Evolutionary conservation across 2,797 vertebrate species (phyloP).

Genomic region (Spinus pinus): DNA sequence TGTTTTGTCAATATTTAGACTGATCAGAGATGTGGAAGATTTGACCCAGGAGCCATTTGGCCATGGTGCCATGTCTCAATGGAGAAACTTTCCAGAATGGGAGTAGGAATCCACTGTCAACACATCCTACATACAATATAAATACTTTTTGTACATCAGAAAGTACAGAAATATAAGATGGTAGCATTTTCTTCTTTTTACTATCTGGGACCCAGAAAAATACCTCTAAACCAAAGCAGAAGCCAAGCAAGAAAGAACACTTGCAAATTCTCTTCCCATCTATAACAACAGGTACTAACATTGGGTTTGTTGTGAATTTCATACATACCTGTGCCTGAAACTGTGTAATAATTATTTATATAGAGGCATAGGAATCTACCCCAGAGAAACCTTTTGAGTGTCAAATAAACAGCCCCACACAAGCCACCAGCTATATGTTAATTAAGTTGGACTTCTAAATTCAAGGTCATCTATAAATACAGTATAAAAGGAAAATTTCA

Average conservation of each 20-base stretch:
- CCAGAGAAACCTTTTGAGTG: not conserved
- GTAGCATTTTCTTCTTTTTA: not conserved
- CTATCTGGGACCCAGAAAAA: not conserved
- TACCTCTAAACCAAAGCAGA: not conserved
- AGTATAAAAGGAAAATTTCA: not conserved
- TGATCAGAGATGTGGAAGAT: not conserved
- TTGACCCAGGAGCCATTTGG: not conserved
- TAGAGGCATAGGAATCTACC: not conserved
- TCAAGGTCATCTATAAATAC: not conserved
- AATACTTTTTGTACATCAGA: not conserved
- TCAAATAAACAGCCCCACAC: not conserved
- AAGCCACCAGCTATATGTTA: not conserved
- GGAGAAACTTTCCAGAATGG: not conserved
- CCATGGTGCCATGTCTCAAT: not conserved
- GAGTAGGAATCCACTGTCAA: not conserved
- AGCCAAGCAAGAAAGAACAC: not conserved
- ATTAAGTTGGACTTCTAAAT: not conserved
- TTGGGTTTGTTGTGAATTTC: not conserved
- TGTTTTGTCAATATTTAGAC: not conserved
- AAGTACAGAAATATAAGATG: rapidly evolving
- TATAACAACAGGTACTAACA: not conserved
- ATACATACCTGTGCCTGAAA: not conserved
- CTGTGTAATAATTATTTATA: not conserved
- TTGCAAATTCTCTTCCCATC: not conserved
- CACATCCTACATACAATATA: not conserved